phyloP scores from a whole-genome alignment of 1,140 invertebrate genomes.

The Thrips palmi region DNA sequence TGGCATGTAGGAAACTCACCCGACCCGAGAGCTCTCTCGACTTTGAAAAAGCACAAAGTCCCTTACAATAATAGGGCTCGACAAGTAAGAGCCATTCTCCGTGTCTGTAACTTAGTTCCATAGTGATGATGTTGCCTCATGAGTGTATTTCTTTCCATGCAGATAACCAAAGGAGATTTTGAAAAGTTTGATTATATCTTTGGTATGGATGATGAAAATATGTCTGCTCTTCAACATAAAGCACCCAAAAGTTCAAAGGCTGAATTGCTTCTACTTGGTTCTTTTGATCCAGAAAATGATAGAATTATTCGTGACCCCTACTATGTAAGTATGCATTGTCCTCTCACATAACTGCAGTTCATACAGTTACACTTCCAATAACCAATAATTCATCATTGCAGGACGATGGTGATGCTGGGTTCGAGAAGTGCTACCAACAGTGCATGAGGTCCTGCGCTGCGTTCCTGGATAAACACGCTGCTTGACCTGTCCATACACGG shows the following conservation, averaged over 20 bases:
- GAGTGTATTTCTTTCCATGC: conserved; percentile 18
- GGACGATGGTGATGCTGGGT: conserved; percentile 37
- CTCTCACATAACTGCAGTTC: conserved; percentile 29
- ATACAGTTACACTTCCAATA: conserved; percentile 11
- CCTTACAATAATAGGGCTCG: conserved; percentile 55
- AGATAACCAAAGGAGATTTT: conserved; percentile 55
- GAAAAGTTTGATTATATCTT: conserved; percentile 67
- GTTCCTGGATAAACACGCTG: conserved; percentile 42
- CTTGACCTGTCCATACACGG: too few species aligned
- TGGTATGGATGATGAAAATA: conserved; percentile 78
- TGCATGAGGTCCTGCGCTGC: conserved; percentile 41
- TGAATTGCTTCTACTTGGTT: conserved; percentile 55
- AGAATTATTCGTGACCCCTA: conserved; percentile 74
- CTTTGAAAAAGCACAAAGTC: conserved; percentile 50
- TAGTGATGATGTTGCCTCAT: conserved; percentile 10
- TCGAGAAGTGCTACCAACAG: conserved; percentile 53
- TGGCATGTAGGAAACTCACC: conserved; percentile 73
- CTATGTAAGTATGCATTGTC: too few species aligned
- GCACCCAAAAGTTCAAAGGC: conserved; percentile 41
- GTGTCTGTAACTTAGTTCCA: conserved; percentile 5
- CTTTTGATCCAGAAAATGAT: conserved; percentile 60
- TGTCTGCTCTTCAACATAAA: conserved; percentile 39
- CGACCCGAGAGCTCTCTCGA: conserved; percentile 51
- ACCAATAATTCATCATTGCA: conserved; percentile 32
- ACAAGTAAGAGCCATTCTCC: conserved; percentile 30